Conservation (phyloP, 1,140 invertebrate species). For the Zaprionus kolodkinae region DNA sequence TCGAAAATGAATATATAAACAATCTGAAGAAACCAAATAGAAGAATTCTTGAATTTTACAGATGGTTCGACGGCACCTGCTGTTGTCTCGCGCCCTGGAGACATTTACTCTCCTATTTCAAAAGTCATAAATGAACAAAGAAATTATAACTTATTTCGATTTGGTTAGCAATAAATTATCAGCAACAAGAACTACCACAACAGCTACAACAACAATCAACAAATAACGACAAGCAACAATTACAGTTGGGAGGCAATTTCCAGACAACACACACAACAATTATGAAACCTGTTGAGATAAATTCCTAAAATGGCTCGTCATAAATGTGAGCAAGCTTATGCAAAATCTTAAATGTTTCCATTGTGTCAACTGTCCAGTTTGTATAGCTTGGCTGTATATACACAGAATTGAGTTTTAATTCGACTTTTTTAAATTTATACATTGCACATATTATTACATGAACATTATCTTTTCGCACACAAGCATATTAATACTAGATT, state of each 20-base stretch:
- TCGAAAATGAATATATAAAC: conserved; percentile 36
- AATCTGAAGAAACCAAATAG: conserved; percentile 52
- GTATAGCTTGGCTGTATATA: conserved; percentile 64
- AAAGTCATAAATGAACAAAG: conserved; percentile 48
- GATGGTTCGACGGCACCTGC: conserved; percentile 75
- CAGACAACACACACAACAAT: conserved; percentile 16
- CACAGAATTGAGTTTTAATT: conserved; percentile 30
- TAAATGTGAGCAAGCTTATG: conserved; percentile 72
- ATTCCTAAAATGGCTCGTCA: conserved; percentile 29
- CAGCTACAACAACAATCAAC: conserved; percentile 31
- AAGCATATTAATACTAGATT: conserved; percentile 48
- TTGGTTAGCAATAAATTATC: conserved; percentile 19
- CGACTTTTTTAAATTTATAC: conserved; percentile 11
- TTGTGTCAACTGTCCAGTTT: conserved; percentile 57
- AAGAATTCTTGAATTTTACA: conserved; percentile 79
- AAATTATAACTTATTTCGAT: conserved; percentile 42
- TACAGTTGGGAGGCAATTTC: conserved; percentile 55
- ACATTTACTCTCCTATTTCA: conserved; percentile 60
- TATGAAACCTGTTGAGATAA: conserved; percentile 14
- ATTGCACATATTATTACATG: background rate
- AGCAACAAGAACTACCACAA: conserved; percentile 15
- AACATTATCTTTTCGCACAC: conserved; percentile 11
- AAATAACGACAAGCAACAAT: conserved; percentile 35
- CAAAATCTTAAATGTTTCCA: conserved; percentile 51
- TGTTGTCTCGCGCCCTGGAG: conserved; percentile 70